Percentiles rank a stretch among this genome's conserved stretches.
phyloP scores from a whole-genome alignment of 2,113 vertebrate genomes.

The Oreocharis arfaki region DNA sequence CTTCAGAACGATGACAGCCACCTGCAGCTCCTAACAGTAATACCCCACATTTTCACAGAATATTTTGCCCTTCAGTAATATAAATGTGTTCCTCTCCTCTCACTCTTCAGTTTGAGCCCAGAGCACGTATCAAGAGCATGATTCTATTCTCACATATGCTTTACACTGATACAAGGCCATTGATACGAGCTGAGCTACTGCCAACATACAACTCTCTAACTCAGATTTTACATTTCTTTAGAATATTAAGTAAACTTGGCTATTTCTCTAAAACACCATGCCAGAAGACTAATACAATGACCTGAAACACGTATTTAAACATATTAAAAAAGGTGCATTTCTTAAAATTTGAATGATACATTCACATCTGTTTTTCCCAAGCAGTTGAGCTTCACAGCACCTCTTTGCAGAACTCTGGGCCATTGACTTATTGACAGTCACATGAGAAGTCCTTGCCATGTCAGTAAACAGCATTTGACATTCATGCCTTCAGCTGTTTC shows the following conservation, averaged over 20 bases:
- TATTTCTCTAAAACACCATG: background rate
- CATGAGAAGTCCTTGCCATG: background rate
- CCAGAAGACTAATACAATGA: background rate
- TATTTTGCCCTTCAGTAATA: background rate
- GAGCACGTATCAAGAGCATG: background rate
- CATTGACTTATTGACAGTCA: background rate
- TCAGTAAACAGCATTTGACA: background rate
- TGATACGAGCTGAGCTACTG: background rate
- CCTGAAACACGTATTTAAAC: background rate
- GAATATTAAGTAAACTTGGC: background rate
- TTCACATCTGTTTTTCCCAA: background rate
- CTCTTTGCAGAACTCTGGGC: background rate
- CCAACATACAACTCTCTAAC: background rate
- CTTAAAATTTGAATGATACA: background rate
- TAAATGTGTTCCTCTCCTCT: background rate
- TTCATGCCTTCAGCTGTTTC: background rate
- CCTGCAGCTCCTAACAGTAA: background rate
- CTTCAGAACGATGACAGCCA: background rate
- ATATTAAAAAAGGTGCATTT: background rate
- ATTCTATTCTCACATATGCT: background rate
- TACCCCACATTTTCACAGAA: background rate
- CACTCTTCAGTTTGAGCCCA: background rate
- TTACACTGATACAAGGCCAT: background rate
- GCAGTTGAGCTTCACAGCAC: background rate
- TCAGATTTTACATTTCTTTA: background rate